These are phyloP conservation scores for Allygus modestus DNA, from an alignment of 2,888 invertebrate genomes.

Conservation along the genomic window DNA sequence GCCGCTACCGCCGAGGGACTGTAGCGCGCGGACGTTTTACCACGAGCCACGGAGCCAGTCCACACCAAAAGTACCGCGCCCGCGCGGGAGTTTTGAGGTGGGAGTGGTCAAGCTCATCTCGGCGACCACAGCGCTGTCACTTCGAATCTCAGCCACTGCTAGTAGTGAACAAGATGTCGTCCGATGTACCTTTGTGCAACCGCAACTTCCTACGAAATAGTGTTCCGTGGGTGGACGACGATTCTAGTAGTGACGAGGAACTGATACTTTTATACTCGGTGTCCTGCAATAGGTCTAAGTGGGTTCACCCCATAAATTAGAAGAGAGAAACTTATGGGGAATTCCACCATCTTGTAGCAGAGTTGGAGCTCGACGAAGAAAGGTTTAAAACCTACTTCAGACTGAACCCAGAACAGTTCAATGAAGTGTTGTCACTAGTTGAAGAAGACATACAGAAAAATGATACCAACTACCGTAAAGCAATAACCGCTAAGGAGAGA, in stretches of 20 bases:
- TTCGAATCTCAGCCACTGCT: conserved; percentile 26
- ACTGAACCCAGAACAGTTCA: conserved; percentile 8
- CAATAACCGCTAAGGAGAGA: conserved; percentile 24
- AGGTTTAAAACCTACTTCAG: conserved; percentile 36
- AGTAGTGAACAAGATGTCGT: conserved; percentile 31
- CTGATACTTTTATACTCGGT: conserved; percentile 11
- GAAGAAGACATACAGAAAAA: conserved; percentile 3
- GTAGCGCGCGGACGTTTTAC: conserved; percentile 10
- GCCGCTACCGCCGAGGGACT: neutral
- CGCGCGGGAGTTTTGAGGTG: conserved; percentile 29
- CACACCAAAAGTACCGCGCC: conserved; percentile 13
- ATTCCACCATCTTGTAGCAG: conserved; percentile 27
- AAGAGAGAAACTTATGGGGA: conserved; percentile 20
- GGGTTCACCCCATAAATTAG: conserved; percentile 20
- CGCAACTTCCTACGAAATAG: conserved; percentile 22
- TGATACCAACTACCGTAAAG: conserved; percentile 17
- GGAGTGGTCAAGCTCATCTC: conserved; percentile 28
- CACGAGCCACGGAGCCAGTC: neutral
- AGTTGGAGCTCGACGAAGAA: conserved; percentile 14
- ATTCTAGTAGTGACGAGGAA: conserved; percentile 25
- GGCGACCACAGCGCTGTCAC: conserved; percentile 22
- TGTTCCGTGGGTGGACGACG: conserved; percentile 16
- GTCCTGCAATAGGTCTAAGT: conserved; percentile 12
- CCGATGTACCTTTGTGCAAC: conserved; percentile 9
- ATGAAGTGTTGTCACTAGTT: conserved; percentile 9